phyloP scores from a whole-genome alignment of 2,113 vertebrate genomes.

The Sturnus vulgaris region DNA sequence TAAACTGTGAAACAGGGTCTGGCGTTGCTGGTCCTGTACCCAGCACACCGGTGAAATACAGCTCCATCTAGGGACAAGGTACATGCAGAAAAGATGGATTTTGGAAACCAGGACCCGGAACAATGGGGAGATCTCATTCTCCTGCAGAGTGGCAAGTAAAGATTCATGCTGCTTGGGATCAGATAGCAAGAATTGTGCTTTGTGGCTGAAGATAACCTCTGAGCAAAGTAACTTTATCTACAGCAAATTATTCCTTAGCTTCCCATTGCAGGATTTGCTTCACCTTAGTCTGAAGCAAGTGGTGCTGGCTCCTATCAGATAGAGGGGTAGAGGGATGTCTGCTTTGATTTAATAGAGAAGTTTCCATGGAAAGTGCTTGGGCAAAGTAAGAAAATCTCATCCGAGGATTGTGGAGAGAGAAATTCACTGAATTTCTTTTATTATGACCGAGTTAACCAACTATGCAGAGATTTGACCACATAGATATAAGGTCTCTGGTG shows the following conservation, averaged over 20 bases:
- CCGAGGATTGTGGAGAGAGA: not conserved
- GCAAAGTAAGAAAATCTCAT: slow-evolving; percentile 17
- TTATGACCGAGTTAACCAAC: not conserved
- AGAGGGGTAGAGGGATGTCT: not conserved
- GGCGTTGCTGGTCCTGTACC: not conserved
- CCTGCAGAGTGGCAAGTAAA: slow-evolving; percentile 10
- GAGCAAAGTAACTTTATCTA: slow-evolving; percentile 53
- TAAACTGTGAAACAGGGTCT: not conserved
- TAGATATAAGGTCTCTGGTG: not conserved
- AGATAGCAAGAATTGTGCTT: slow-evolving; percentile 35
- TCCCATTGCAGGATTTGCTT: slow-evolving; percentile 49
- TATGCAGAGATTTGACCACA: not conserved
- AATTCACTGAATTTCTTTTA: slow-evolving; percentile 14
- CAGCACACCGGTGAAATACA: not conserved
- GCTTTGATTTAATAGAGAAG: slow-evolving; percentile 48
- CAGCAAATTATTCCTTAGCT: slow-evolving; percentile 49
- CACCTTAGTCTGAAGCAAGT: slow-evolving; percentile 28
- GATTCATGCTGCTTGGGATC: slow-evolving; percentile 8
- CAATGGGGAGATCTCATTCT: not conserved
- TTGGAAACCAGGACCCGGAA: not conserved
- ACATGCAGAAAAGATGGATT: not conserved
- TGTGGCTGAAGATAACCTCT: slow-evolving; percentile 52
- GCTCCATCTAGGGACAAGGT: slow-evolving; percentile 46
- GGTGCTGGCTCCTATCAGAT: slow-evolving; percentile 18
- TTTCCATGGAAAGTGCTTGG: not conserved